Percentiles rank a stretch among this genome's conserved stretches.
Evolutionary conservation across 2,113 vertebrate species (phyloP).

Genomic region (Illadopsis cleaveri): DNA sequence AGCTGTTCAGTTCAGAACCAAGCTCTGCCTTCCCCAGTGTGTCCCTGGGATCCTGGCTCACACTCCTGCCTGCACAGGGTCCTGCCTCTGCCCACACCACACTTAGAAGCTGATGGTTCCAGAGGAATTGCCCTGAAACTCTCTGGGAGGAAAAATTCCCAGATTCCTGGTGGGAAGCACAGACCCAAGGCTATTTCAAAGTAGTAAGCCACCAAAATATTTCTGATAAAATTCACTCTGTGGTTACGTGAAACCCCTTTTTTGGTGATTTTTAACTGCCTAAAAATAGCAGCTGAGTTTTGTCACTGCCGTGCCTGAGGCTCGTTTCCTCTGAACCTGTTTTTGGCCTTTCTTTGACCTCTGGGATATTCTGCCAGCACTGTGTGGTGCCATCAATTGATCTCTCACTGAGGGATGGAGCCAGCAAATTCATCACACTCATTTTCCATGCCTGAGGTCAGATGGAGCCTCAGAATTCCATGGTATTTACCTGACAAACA

Average conservation of each 20-base stretch:
- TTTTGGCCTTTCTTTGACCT: background rate
- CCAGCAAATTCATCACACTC: background rate
- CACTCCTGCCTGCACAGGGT: accelerated
- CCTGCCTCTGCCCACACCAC: background rate
- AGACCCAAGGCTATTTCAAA: background rate
- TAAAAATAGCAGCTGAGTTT: background rate
- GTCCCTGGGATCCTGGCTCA: background rate
- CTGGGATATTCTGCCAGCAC: background rate
- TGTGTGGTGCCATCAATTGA: background rate
- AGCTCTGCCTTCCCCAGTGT: background rate
- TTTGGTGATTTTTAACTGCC: background rate
- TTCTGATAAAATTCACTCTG: background rate
- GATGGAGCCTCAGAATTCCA: background rate
- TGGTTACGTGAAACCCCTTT: background rate
- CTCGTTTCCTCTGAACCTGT: background rate
- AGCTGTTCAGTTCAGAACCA: background rate
- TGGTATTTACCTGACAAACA: conserved; percentile 25
- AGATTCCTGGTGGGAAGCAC: background rate
- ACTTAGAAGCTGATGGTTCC: background rate
- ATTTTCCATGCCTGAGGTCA: background rate
- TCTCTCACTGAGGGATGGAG: background rate
- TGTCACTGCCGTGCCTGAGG: background rate
- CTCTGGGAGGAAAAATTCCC: background rate
- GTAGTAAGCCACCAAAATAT: background rate
- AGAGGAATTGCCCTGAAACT: background rate